Conservation (phyloP, 1,140 invertebrate genomes). For the Aphaenogaster floridana region DNA sequence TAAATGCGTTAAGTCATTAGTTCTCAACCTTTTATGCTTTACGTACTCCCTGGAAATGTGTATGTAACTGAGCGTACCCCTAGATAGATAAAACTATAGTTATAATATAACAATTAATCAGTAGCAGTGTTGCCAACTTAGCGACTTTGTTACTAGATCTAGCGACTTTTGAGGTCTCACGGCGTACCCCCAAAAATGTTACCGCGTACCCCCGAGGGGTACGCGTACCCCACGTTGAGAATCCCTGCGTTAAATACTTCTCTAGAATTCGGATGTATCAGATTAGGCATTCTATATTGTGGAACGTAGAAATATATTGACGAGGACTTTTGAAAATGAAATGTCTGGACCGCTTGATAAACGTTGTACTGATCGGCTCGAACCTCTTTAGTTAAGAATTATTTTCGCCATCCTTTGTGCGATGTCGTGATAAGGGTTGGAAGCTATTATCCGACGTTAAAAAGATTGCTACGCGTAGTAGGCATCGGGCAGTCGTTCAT, state of each 20-base stretch:
- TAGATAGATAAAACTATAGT: too few relatives aligned
- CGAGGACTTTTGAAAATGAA: neutral
- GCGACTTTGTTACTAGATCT: too few relatives aligned
- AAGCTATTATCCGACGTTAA: conserved; percentile 65
- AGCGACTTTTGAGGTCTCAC: too few relatives aligned
- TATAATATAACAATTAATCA: too few relatives aligned
- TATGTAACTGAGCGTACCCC: too few relatives aligned
- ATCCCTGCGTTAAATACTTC: neutral
- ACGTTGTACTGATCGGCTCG: conserved; percentile 34
- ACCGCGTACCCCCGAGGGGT: too few relatives aligned
- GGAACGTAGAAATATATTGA: neutral
- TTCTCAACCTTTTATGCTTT: too few relatives aligned
- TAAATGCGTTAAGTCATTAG: neutral
- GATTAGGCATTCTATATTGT: neutral
- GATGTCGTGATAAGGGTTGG: conserved; percentile 31
- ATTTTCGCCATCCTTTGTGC: conserved; percentile 64
- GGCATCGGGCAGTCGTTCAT: conserved; percentile 45
- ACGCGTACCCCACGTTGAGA: too few relatives aligned
- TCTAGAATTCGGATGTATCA: neutral
- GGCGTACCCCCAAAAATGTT: too few relatives aligned
- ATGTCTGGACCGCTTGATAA: conserved; percentile 45
- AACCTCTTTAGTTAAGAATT: conserved; percentile 56
- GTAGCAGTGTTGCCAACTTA: too few relatives aligned
- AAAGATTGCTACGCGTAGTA: conserved; percentile 50
- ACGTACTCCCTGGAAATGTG: too few relatives aligned